Percentiles rank a stretch among this genome's conserved stretches.
Conservation (phyloP, 2,888 invertebrate species). For the Pandemis corylana region DNA sequence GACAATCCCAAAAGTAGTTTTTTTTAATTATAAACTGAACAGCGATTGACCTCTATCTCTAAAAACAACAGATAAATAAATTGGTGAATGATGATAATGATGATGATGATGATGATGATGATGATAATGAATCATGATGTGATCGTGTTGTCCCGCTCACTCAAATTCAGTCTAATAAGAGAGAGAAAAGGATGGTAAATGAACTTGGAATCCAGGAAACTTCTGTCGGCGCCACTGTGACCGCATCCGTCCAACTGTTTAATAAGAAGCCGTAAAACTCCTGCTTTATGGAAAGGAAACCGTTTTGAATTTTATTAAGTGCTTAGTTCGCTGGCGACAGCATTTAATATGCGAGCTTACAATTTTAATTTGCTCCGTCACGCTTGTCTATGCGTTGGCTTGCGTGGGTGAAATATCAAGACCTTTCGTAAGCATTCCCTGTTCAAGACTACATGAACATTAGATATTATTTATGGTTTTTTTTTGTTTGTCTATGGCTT, state of each 20-base stretch:
- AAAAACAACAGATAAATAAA: too few species aligned
- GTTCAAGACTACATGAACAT: too few species aligned
- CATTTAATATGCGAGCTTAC: not conserved
- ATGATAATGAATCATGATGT: too few species aligned
- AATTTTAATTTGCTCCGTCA: slow-evolving; percentile 3
- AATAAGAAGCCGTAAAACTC: slow-evolving; percentile 17
- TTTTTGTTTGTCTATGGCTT: too few species aligned
- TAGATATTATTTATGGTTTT: too few species aligned
- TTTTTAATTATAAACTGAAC: too few species aligned
- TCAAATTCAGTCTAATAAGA: too few species aligned
- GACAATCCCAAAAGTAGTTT: too few species aligned
- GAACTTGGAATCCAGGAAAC: not conserved
- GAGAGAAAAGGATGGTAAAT: not conserved
- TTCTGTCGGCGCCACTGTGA: slow-evolving; percentile 5
- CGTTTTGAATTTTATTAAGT: slow-evolving; percentile 16
- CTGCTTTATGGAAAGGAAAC: slow-evolving; percentile 15
- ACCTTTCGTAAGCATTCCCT: not conserved
- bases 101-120: too few species aligned
- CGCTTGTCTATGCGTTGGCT: not conserved
- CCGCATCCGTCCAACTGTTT: slow-evolving; percentile 17
- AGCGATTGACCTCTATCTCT: too few species aligned
- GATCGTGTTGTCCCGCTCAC: too few species aligned
- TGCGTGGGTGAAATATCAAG: slow-evolving; percentile 1
- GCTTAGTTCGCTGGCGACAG: slow-evolving; percentile 12
- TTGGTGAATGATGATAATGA: too few species aligned